Evolutionary conservation across 2,888 invertebrate species (phyloP).

Genomic region (Loripinus fragilis): DNA sequence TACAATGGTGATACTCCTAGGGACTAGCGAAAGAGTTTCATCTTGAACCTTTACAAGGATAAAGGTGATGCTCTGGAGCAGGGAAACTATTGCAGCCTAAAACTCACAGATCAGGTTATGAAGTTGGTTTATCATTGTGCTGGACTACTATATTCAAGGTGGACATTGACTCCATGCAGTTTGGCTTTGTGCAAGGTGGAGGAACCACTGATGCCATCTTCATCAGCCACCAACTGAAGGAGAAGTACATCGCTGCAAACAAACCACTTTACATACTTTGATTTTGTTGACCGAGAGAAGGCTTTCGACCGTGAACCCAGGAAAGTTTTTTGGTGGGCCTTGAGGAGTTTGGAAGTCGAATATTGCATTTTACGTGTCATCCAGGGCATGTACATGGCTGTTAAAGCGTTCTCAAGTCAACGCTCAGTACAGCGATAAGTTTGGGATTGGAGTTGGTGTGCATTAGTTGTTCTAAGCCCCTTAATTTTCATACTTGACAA

Average conservation of each 20-base stretch:
- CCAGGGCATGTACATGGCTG: too few relatives aligned
- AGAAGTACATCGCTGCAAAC: conserved; percentile 31
- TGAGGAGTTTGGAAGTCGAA: conserved; percentile 27
- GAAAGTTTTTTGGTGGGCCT: conserved; percentile 24
- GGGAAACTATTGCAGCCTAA: too few relatives aligned
- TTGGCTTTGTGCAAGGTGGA: conserved; percentile 25
- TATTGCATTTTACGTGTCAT: conserved; percentile 20
- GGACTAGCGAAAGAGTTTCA: conserved; percentile 25
- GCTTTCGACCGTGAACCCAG: conserved; percentile 21
- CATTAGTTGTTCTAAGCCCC: conserved; percentile 19
- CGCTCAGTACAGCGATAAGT: conserved; percentile 17
- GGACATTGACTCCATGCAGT: conserved; percentile 21
- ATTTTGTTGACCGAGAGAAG: conserved; percentile 27
- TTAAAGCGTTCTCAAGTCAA: conserved; percentile 25
- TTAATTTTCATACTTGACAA: too few relatives aligned
- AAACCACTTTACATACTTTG: conserved; percentile 29
- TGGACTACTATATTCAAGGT: conserved; percentile 11
- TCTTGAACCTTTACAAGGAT: too few relatives aligned
- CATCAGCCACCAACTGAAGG: conserved; percentile 22
- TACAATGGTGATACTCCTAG: conserved; percentile 19
- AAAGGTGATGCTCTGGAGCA: too few relatives aligned
- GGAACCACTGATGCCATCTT: conserved; percentile 29
- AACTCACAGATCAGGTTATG: too few relatives aligned
- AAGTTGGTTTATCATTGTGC: conserved; percentile 6
- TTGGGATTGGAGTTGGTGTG: conserved; percentile 10